A percentile compares a stretch with the other conserved stretches of the same genome.
phyloP scores from a whole-genome alignment of 1,140 invertebrate species.

The Chelonus insularis region DNA sequence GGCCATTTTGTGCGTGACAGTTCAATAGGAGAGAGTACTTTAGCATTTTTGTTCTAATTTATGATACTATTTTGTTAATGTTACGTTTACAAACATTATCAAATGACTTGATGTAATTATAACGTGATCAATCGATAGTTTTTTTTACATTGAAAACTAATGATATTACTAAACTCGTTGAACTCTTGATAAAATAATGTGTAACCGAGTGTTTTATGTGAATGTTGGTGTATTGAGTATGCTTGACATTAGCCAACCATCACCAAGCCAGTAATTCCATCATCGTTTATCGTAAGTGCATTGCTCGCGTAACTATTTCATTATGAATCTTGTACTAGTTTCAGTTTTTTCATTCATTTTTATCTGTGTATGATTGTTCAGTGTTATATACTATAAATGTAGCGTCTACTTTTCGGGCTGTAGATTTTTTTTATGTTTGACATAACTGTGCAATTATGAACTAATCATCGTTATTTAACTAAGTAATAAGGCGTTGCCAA shows the following conservation, averaged over 20 bases:
- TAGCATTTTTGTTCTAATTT: conserved; percentile 20
- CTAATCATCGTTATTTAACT: not conserved
- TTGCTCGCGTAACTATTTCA: not conserved
- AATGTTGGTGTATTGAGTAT: conserved; percentile 31
- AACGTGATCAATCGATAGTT: not conserved
- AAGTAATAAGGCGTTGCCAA: conserved; percentile 4
- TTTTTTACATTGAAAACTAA: not conserved
- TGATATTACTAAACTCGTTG: not conserved
- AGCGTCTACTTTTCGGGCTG: not conserved
- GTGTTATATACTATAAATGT: not conserved
- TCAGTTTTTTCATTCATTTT: not conserved
- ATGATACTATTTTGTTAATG: conserved; percentile 7
- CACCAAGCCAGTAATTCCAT: conserved; percentile 22
- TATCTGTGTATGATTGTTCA: not conserved
- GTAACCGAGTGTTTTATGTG: conserved; percentile 26
- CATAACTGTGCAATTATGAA: not conserved
- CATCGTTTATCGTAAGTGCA: conserved; percentile 28
- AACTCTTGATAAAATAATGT: not conserved
- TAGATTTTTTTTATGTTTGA: not conserved
- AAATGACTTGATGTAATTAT: not conserved
- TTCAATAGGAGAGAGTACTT: conserved; percentile 38
- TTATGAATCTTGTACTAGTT: not conserved
- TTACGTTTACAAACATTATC: not conserved
- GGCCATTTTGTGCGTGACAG: conserved; percentile 62
- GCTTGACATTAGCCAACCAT: conserved; percentile 37